phyloP scores from a whole-genome alignment of 2,113 vertebrate genomes.

The Brachypteracias leptosomus region DNA sequence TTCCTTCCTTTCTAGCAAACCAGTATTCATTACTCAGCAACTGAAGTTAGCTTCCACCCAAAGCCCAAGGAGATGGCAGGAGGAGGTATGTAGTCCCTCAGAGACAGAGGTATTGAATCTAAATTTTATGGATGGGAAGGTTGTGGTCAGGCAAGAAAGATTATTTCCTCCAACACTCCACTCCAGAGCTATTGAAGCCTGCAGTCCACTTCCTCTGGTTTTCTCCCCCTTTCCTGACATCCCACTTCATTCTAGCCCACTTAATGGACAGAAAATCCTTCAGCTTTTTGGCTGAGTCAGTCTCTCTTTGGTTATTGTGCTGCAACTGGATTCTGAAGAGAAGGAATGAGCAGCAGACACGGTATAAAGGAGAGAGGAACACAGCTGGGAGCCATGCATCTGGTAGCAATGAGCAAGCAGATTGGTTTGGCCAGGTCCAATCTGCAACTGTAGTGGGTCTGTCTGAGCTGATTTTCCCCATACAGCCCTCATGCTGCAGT shows the following conservation, averaged over 20 bases:
- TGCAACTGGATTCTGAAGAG: not conserved
- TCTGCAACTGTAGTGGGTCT: too few species aligned
- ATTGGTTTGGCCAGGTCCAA: not conserved
- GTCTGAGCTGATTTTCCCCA: too few species aligned
- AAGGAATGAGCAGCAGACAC: not conserved
- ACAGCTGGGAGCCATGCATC: not conserved
- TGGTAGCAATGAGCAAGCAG: not conserved
- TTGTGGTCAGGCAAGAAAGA: not conserved
- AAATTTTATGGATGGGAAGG: not conserved
- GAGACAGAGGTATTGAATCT: not conserved
- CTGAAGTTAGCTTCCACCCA: not conserved
- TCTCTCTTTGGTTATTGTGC: not conserved
- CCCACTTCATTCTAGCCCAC: not conserved
- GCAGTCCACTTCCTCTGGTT: not conserved
- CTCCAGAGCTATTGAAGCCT: not conserved
- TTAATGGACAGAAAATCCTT: not conserved
- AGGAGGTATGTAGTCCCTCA: not conserved
- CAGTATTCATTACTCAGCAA: not conserved
- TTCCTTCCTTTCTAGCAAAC: not conserved
- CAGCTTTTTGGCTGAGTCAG: not conserved
- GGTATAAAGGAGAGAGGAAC: not conserved
- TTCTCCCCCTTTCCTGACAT: not conserved
- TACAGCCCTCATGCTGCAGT: too few species aligned
- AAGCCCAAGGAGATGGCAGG: not conserved
- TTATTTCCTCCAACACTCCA: not conserved